Evolutionary conservation across 1,140 invertebrate genomes (phyloP).

Genomic region (Drosophila lowei): DNA sequence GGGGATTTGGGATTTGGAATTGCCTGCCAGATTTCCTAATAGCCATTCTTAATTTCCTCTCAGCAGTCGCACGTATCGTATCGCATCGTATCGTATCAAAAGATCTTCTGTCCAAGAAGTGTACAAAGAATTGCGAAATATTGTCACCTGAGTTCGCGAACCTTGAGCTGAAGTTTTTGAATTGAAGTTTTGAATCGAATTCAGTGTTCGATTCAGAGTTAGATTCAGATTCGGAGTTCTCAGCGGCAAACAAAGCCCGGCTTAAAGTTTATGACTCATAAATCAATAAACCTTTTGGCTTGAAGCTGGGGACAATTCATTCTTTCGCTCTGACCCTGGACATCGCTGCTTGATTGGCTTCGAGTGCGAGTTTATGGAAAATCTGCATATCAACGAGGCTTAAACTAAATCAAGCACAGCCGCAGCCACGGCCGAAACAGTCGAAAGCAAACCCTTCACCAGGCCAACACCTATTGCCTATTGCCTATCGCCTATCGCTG

Average conservation of each 20-base stretch:
- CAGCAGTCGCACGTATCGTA: not conserved
- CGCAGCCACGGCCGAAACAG: not conserved
- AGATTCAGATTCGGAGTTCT: constrained; percentile 15
- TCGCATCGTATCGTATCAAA: constrained; percentile 17
- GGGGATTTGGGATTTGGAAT: constrained; percentile 25
- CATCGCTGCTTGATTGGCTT: constrained; percentile 30
- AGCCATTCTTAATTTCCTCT: constrained; percentile 61
- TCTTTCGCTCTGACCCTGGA: constrained; percentile 33
- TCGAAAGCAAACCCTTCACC: constrained; percentile 38
- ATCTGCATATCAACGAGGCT: constrained; percentile 47
- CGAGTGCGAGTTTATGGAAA: not conserved
- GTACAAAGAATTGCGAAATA: constrained; percentile 43
- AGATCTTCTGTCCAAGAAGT: constrained; percentile 30
- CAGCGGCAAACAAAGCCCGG: constrained; percentile 30
- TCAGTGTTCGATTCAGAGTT: no score
- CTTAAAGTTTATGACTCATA: constrained; percentile 49
- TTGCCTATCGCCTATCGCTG: not conserved
- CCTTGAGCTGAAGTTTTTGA: constrained; percentile 29
- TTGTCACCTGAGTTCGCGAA: not conserved
- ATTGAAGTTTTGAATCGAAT: constrained; percentile 13
- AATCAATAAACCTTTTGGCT: constrained; percentile 38
- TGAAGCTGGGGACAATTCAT: no score
- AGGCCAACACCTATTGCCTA: constrained; percentile 45
- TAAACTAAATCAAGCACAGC: constrained; percentile 10
- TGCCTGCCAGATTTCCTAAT: constrained; percentile 71